Conservation (phyloP, 1,140 invertebrate genomes). For the Lethocerus indicus region DNA sequence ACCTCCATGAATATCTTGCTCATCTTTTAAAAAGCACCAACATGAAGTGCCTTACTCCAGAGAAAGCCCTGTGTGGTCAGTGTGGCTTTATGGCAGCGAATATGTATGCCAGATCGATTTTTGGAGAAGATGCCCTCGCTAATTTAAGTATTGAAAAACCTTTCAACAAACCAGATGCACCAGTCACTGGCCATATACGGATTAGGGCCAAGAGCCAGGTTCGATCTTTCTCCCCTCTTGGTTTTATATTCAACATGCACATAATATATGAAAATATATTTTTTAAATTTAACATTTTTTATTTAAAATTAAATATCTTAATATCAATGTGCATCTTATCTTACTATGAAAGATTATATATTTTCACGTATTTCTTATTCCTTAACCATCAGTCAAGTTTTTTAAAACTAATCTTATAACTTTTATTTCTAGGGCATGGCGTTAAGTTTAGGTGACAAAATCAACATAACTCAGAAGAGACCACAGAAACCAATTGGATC, state of each 20-base stretch:
- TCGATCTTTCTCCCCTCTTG: constrained; percentile 10
- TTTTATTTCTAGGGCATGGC: constrained; percentile 74
- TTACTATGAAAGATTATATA: too few relatives aligned
- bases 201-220: constrained; percentile 97
- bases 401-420: constrained; percentile 1
- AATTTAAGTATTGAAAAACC: constrained; percentile 97
- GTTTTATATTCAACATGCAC: neutral
- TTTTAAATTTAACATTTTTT: constrained; percentile 6
- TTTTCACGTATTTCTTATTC: too few relatives aligned
- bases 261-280: neutral
- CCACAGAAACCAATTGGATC: too few relatives aligned
- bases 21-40: constrained; percentile 91
- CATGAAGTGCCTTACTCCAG: constrained; percentile 97
- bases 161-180: constrained; percentile 64
- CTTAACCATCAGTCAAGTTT: too few relatives aligned
- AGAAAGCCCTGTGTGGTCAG: constrained; percentile 84
- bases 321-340: too few relatives aligned
- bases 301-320: constrained; percentile 4
- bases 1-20: constrained; percentile 82
- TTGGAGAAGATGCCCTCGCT: constrained; percentile 96
- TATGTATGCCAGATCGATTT: constrained; percentile 96
- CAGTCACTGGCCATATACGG: constrained; percentile 90
- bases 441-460: constrained; percentile 88
- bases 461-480: constrained; percentile 78
- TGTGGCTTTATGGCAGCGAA: constrained; percentile 99